Evolutionary conservation across 2,888 invertebrate species (phyloP), one percentile per base, ranked within the genome.

Genomic region (Catocala sponsa): DNA sequence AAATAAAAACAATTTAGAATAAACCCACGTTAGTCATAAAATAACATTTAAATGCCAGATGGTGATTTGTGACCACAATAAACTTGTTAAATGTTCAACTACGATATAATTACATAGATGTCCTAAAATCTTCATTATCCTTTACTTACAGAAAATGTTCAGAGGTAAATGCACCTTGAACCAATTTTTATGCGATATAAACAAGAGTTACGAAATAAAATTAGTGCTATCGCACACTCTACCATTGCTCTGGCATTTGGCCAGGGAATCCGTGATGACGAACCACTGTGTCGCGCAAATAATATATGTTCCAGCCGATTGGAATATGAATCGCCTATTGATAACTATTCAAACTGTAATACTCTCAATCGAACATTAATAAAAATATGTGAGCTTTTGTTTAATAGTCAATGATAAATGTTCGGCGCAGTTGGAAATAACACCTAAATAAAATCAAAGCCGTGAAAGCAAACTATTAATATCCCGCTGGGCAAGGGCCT

Each of bases 141-240:
- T 44, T 38, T 15, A 41, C 35, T 47, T 55, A 4, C 11, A 48
- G 41, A 32, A 48, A 48, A 12, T 35, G 38, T 38, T 51, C 7
- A 55, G 48, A 62, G 54, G 60, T 63, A 51, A 38, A 49, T 67
- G 73, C 73, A 84, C 90, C 91, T 91, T 90, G 91, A 47, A 88
- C 86, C 87, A 88, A 80, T 87, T 87, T 88, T 85, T 83, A 85
- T 81, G 76, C 74, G 82, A 85, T 88, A 88, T 91, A 91, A 91
- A 92, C 91, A 91, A 68, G 82, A 82, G 88, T 91, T 90, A 89
- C 88, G 85, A 89, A 91, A 92, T 89, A 85, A 91, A 88, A 88
- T 88, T 82, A 85, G 82, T 88, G 82, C 74, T 85, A 87, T 87
- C 81, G 82, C 79, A 83, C 76, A 82, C 75, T 74, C 54, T 72